Evolutionary conservation across 2,797 vertebrate genomes (phyloP).

Genomic region (Mionectes olivaceus): DNA sequence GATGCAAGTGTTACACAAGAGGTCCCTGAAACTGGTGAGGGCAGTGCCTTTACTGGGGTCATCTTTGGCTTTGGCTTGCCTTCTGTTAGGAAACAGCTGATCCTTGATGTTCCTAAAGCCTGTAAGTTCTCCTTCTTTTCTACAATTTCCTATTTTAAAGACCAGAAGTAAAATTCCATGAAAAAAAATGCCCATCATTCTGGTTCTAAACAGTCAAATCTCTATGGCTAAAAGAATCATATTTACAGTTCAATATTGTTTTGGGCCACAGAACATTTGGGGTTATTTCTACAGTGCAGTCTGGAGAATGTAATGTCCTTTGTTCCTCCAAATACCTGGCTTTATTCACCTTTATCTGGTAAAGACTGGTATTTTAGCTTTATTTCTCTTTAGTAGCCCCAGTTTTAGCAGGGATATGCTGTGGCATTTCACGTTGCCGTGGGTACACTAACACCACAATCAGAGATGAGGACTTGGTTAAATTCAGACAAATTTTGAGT

Average conservation of each 20-base stretch:
- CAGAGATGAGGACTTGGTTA: neutral
- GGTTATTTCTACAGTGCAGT: neutral
- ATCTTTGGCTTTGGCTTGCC: neutral
- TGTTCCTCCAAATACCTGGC: neutral
- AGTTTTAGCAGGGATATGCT: neutral
- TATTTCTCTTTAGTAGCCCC: neutral
- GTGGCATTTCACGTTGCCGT: neutral
- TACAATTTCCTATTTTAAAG: neutral
- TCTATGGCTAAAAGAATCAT: neutral
- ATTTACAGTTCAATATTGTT: fast-evolving
- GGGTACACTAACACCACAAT: neutral
- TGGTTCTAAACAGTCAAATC: neutral
- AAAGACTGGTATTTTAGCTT: neutral
- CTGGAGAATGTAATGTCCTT: neutral
- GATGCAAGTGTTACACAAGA: neutral
- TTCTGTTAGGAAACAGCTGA: neutral
- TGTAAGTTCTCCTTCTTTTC: neutral
- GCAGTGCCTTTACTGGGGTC: neutral
- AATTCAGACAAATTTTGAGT: neutral
- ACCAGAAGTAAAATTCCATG: neutral
- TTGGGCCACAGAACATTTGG: neutral
- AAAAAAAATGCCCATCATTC: neutral
- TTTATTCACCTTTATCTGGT: neutral
- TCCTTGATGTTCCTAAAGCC: neutral
- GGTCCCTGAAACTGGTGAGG: neutral